Evolutionary conservation across 1,140 invertebrate species (phyloP), one percentile per base, ranked within the genome.

Genomic region (Eueides isabella): DNA sequence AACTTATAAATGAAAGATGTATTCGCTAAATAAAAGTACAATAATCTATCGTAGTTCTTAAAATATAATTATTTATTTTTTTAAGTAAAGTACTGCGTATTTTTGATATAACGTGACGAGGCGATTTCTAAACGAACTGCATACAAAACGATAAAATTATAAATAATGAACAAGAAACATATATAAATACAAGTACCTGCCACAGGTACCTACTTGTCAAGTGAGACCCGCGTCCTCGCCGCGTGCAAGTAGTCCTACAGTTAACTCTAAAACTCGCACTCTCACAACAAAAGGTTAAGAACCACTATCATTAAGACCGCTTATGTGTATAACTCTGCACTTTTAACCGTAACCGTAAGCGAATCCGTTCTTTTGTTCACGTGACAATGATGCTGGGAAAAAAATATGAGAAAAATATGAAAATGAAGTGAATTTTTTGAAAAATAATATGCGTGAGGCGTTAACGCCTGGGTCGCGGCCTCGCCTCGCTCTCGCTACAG

Each of bases 321-420:
- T 44, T n/a, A 67, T 30, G 30, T 38, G 33, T 61, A 35, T 23
- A 61, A 69, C 29, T 68, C 67, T 48, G 61, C 48, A 33, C 48
- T 35, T 61, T 35, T 61, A 11, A 63, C 33, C 14, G 68, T 70
- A 63, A 63, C 61, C 14, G 68, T 70, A 70, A 70, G 44, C 55
- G 61, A 70, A 70, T 70, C 68, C 68, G 68, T 12, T 35, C 61
- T 33, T 61, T 70, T 70, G 68, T 70, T 62, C 30, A n/a, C n/a
- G 23, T 38, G n/a, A 69, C 67, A 69, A 35, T 63, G 26, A 19
- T 31, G 30, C 11, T 70, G 33, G 23, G 41, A n/a, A 16, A 38
- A 31, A 30, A 70, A 62, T 62, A 62, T 62, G 16, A 61, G 61
- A 62, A 62, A 62, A 62, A 62, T 62, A 62, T 62, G 26, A 62